phyloP scores from a whole-genome alignment of 2,113 vertebrate genomes.

The Hiodon alosoides region DNA sequence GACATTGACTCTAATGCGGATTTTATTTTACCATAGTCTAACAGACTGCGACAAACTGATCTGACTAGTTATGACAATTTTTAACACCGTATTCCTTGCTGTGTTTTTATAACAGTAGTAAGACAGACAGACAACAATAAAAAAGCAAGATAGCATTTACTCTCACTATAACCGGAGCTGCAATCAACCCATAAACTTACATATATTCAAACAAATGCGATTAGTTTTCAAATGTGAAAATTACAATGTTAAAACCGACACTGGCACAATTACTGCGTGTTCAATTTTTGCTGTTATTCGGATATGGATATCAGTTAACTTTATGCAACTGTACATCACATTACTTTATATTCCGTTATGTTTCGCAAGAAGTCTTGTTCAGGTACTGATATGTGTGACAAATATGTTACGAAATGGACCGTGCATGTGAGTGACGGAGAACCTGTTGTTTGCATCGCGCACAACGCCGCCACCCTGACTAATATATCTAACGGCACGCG shows the following conservation, averaged over 20 bases:
- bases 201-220: not conserved
- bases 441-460: conserved; percentile 2
- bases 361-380: too few relatives aligned
- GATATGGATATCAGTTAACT: too few relatives aligned
- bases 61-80: conserved; percentile 18
- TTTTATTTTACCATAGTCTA: conserved; percentile 39
- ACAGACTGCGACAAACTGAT: conserved; percentile 56
- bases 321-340: too few relatives aligned
- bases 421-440: not conserved
- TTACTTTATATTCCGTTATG: too few relatives aligned
- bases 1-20: conserved; percentile 64
- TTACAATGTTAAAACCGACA: not conserved
- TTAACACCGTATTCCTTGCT: not conserved
- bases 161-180: too few relatives aligned
- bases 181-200: not conserved
- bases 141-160: too few relatives aligned
- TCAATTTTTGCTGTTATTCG: too few relatives aligned
- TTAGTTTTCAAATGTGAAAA: not conserved
- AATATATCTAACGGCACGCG: not conserved
- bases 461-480: not conserved
- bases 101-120: not conserved
- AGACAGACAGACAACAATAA: not conserved
- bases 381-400: too few relatives aligned
- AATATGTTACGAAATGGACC: too few relatives aligned
- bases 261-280: not conserved